A percentile compares a stretch with the other conserved stretches of the same genome.
Evolutionary conservation across 2,888 invertebrate species (phyloP).

Genomic region (Heliconius sara): DNA sequence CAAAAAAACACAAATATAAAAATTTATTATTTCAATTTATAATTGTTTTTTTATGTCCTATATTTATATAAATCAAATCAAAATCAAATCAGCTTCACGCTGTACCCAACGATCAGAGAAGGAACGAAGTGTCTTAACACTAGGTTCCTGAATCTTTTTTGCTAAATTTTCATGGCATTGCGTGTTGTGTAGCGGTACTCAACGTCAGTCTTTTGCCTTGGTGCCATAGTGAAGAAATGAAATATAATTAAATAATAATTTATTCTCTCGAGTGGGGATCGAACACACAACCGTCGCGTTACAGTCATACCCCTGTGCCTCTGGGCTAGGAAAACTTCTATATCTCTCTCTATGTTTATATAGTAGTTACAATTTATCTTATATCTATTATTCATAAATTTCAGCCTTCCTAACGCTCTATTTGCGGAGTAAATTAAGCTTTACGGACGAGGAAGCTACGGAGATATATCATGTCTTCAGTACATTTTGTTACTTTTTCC

Average conservation of each 20-base stretch:
- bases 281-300: not conserved
- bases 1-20: no score
- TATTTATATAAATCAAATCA: no score
- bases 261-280: not conserved
- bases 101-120: no score
- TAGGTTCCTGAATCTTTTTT: not conserved
- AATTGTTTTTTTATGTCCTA: not conserved
- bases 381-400: conserved; percentile 46
- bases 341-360: no score
- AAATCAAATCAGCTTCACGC: no score
- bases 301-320: no score
- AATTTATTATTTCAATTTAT: not conserved
- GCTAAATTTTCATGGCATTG: not conserved
- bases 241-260: not conserved
- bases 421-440: conserved; percentile 86
- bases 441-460: conserved; percentile 86
- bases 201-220: not conserved
- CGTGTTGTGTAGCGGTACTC: not conserved
- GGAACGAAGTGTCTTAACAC: no score
- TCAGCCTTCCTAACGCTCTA: conserved; percentile 91
- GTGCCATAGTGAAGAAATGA: not conserved
- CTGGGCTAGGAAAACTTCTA: no score
- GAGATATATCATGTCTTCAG: conserved; percentile 89
- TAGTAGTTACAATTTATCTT: conserved; percentile 8
- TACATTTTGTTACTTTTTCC: conserved; percentile 90